Conservation (phyloP, 2,797 vertebrate species). For the Nasua narica region DNA sequence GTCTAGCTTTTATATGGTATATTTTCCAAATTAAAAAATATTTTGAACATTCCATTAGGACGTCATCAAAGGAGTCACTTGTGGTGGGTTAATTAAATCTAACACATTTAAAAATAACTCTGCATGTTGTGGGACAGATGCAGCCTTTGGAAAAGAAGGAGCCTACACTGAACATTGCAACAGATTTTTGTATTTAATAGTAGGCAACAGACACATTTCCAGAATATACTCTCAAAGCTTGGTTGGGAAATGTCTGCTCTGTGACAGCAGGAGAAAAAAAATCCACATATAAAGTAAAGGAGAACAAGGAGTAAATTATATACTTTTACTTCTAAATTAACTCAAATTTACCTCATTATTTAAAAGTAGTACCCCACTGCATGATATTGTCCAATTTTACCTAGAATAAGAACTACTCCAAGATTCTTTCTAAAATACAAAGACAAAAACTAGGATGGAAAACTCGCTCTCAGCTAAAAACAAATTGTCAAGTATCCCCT, state of each 20-base stretch:
- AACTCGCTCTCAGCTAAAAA: neutral
- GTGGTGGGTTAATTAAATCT: conserved; percentile 3
- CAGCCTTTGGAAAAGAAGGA: neutral
- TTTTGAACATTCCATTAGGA: conserved; percentile 24
- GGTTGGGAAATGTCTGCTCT: neutral
- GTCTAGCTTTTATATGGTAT: neutral
- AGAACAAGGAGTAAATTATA: neutral
- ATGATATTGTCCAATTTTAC: neutral
- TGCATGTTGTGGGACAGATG: neutral
- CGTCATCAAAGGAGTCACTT: conserved; percentile 23
- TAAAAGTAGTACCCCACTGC: neutral
- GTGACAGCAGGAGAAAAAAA: neutral
- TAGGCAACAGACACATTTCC: neutral
- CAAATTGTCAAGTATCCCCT: neutral
- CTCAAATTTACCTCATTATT: neutral
- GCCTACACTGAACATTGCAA: neutral
- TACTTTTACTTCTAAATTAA: neutral
- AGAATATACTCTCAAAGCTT: neutral
- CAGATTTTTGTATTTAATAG: conserved; percentile 22
- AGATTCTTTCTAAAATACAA: neutral
- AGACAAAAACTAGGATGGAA: neutral
- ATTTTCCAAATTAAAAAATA: conserved; percentile 53
- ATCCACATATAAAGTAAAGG: neutral
- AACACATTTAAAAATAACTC: conserved; percentile 47
- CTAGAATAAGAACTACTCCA: neutral